phyloP scores from a whole-genome alignment of 1,140 invertebrate genomes.

The Stenopsyche tienmushanensis region DNA sequence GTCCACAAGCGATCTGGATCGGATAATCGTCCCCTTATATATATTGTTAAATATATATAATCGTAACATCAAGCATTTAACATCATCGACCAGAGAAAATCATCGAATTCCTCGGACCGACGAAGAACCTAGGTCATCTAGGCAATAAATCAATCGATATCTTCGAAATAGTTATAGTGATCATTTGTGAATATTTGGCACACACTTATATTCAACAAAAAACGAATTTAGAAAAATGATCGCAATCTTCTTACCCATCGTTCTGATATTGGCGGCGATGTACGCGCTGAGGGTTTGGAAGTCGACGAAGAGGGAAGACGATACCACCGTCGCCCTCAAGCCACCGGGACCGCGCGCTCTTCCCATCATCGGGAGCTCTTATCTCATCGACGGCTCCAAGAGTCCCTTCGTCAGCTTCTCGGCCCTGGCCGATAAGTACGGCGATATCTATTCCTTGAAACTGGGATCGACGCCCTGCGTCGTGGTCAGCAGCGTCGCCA shows the following conservation, averaged over 20 bases:
- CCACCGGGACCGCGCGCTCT: conserved; percentile 67
- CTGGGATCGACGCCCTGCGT: conserved; percentile 71
- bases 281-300: conserved; percentile 1
- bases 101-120: background rate
- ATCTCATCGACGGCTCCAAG: conserved; percentile 63
- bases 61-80: background rate
- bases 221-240: conserved; percentile 16
- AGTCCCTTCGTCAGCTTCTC: conserved; percentile 75
- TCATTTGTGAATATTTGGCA: background rate
- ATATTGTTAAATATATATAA: background rate
- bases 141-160: too few species aligned
- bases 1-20: background rate
- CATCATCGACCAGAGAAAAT: background rate
- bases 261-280: background rate
- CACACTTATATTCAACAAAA: background rate
- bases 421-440: conserved; percentile 67
- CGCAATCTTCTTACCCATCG: conserved; percentile 4
- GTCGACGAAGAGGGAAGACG: background rate
- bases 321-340: conserved; percentile 24
- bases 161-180: background rate
- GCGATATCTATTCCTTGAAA: conserved; percentile 72
- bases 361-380: conserved; percentile 72
- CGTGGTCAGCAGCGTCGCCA: conserved; percentile 72
- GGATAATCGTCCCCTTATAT: background rate
- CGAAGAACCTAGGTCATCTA: too few species aligned